These are phyloP conservation scores for Oncorhynchus gorbuscha DNA, from an alignment of 2,113 vertebrate species.

Conservation along the genomic window DNA sequence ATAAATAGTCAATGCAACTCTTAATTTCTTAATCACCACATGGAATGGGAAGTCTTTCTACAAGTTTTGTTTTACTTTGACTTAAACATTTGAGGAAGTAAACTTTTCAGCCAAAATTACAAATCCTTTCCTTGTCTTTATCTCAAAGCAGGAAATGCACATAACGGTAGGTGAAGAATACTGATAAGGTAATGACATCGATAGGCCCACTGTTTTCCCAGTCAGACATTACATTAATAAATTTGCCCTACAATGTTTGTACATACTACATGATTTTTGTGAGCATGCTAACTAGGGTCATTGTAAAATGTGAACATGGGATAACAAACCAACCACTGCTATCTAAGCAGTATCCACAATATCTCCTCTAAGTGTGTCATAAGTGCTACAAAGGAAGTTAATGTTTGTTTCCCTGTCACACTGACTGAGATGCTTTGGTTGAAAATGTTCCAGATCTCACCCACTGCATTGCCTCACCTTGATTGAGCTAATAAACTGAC, in stretches of 20 bases:
- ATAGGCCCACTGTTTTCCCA: neutral
- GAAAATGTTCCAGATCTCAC: neutral
- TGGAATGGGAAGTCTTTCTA: neutral
- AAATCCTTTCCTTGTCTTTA: neutral
- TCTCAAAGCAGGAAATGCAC: too few relatives aligned
- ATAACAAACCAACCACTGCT: neutral
- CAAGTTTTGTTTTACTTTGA: neutral
- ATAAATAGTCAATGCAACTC: conserved; percentile 8
- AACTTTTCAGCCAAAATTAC: neutral
- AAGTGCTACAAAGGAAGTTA: neutral
- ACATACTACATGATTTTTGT: neutral
- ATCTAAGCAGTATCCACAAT: neutral
- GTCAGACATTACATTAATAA: neutral
- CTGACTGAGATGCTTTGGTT: neutral
- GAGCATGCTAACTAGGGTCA: neutral
- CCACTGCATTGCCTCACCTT: neutral
- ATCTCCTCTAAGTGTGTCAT: neutral
- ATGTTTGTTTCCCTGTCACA: neutral
- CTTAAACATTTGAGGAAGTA: too few relatives aligned
- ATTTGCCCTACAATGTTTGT: neutral
- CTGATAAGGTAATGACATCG: neutral
- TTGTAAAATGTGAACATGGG: neutral
- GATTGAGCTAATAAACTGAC: neutral
- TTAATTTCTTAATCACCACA: neutral
- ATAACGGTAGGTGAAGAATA: neutral